Conservation (phyloP, 2,888 invertebrate genomes). For the Emmelina monodactyla region DNA sequence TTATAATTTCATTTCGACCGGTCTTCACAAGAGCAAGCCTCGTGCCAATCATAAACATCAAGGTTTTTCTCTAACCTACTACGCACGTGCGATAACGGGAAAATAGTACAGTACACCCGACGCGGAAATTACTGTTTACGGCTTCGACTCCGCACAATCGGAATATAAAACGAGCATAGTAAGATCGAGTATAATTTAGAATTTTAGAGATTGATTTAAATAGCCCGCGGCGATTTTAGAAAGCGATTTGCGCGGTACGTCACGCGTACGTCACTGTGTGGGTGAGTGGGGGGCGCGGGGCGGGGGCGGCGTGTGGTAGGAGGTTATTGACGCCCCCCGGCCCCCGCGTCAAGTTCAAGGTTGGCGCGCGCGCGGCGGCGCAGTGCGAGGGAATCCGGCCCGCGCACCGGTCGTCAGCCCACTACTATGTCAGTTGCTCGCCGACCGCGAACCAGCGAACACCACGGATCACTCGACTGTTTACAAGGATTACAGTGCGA, state of each 20-base stretch:
- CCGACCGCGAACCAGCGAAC: slow-evolving; percentile 8
- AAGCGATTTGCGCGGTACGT: neutral
- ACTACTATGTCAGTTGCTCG: slow-evolving; percentile 49
- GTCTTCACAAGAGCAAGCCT: no score
- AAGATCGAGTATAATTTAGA: no score
- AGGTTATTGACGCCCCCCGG: slow-evolving; percentile 54
- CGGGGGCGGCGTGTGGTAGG: slow-evolving; percentile 42
- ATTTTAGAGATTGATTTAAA: no score
- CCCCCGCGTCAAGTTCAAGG: slow-evolving; percentile 67
- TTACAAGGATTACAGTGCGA: slow-evolving; percentile 57
- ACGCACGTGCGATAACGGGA: no score
- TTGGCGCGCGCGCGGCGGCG: slow-evolving; percentile 66
- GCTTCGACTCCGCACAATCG: no score
- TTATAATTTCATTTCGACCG: neutral
- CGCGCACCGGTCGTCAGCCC: slow-evolving; percentile 66
- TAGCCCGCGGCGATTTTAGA: neutral
- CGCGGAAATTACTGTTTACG: no score
- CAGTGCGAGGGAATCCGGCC: slow-evolving; percentile 68
- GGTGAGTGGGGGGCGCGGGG: slow-evolving; percentile 37
- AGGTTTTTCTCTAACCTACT: no score
- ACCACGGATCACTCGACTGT: slow-evolving; percentile 42
- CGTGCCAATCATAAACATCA: no score
- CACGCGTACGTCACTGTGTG: slow-evolving; percentile 12
- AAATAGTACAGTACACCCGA: no score
- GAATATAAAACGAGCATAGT: no score